Evolutionary conservation across 2,888 invertebrate genomes (phyloP).

Genomic region (Chromoteleia sp.): DNA sequence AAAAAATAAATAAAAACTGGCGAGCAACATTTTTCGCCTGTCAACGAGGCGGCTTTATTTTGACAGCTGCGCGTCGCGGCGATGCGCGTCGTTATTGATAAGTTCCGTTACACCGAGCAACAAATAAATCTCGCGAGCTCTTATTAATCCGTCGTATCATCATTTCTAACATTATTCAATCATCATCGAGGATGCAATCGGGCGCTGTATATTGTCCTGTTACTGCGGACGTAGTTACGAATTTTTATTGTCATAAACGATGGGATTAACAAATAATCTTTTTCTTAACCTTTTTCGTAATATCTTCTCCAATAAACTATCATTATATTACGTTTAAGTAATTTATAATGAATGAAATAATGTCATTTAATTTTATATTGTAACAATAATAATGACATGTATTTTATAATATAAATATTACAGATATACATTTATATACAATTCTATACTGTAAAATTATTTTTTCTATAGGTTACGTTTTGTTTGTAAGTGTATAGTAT

Average conservation of each 20-base stretch:
- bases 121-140: slow-evolving; percentile 30
- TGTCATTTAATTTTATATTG: too few species aligned
- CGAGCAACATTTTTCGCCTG: slow-evolving; percentile 23
- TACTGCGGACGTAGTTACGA: neutral
- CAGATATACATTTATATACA: too few species aligned
- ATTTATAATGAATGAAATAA: too few species aligned
- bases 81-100: slow-evolving; percentile 41
- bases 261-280: slow-evolving; percentile 11
- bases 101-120: slow-evolving; percentile 31
- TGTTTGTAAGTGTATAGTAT: too few species aligned
- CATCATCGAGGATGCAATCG: slow-evolving; percentile 11
- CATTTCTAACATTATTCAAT: slow-evolving; percentile 42
- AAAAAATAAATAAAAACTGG: slow-evolving; percentile 28
- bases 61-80: slow-evolving; percentile 45
- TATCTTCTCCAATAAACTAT: too few species aligned
- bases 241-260: slow-evolving; percentile 12
- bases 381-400: too few species aligned
- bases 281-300: too few species aligned
- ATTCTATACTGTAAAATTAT: too few species aligned
- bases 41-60: slow-evolving; percentile 40
- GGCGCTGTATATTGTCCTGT: neutral
- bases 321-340: too few species aligned
- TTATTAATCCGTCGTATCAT: slow-evolving; percentile 19
- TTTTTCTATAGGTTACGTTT: too few species aligned
- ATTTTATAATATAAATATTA: too few species aligned